phyloP scores from a whole-genome alignment of 2,113 vertebrate genomes.

The Laticauda colubrina region DNA sequence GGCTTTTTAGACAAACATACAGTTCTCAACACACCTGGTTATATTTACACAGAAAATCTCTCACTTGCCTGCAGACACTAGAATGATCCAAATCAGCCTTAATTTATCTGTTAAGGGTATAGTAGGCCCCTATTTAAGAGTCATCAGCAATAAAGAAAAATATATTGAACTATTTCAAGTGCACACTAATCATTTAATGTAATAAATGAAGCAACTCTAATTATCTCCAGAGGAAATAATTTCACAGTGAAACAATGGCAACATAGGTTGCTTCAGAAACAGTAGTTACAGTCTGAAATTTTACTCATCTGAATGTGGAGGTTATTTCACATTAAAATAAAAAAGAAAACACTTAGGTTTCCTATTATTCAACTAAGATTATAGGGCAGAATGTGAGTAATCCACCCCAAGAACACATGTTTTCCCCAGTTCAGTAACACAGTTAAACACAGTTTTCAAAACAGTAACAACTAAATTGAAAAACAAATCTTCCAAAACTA shows the following conservation, averaged over 20 bases:
- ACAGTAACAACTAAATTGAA: conserved; percentile 42
- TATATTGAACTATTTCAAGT: conserved; percentile 82
- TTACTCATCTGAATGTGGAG: conserved; percentile 68
- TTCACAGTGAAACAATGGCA: conserved; percentile 85
- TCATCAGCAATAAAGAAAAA: conserved; percentile 82
- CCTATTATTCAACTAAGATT: conserved; percentile 51
- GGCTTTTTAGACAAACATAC: conserved; percentile 51
- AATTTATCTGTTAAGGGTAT: conserved; percentile 76
- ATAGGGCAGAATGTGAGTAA: conserved; percentile 51
- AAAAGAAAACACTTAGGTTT: conserved; percentile 41
- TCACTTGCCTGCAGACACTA: conserved; percentile 65
- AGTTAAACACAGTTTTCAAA: conserved; percentile 47
- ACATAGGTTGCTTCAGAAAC: conserved; percentile 76
- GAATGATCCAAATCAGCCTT: conserved; percentile 75
- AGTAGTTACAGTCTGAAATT: conserved; percentile 72
- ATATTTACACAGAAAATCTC: conserved; percentile 71
- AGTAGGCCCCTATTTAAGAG: conserved; percentile 77
- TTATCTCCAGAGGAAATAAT: conserved; percentile 85
- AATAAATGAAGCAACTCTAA: conserved; percentile 86
- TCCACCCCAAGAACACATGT: conserved; percentile 28
- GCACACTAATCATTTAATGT: conserved; percentile 84
- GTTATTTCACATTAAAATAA: conserved; percentile 60
- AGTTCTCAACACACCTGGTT: conserved; percentile 68
- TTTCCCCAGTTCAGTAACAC: conserved; percentile 40
- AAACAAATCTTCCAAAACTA: conserved; percentile 44